Percentiles rank a stretch among this genome's conserved stretches.
Conservation (phyloP, 1,140 invertebrate genomes). For the Ips typographus region DNA sequence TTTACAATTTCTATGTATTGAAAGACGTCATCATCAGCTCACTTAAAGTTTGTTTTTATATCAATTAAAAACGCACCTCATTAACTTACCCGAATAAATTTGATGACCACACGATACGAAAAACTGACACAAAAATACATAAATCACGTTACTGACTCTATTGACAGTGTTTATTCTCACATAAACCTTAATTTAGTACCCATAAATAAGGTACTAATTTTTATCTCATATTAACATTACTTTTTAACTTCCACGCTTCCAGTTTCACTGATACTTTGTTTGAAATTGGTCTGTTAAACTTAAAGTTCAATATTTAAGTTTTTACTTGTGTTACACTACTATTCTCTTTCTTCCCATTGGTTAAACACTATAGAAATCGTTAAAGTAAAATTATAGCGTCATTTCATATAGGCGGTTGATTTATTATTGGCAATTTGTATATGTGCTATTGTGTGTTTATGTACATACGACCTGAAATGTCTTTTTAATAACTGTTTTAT, state of each 20-base stretch:
- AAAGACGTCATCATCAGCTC: too few species aligned
- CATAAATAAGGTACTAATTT: slow-evolving; percentile 29
- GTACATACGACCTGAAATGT: slow-evolving; percentile 25
- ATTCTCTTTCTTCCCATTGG: too few species aligned
- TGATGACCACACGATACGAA: not conserved
- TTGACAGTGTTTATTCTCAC: slow-evolving; percentile 13
- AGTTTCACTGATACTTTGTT: too few species aligned
- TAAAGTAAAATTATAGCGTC: slow-evolving; percentile 25
- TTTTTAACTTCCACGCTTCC: too few species aligned
- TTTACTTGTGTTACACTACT: too few species aligned
- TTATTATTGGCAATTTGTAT: slow-evolving; percentile 26
- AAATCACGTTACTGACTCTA: not conserved
- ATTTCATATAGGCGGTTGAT: slow-evolving; percentile 24
- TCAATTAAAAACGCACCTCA: too few species aligned
- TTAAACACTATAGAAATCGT: not conserved
- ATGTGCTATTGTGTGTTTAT: slow-evolving; percentile 25
- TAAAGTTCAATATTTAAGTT: too few species aligned
- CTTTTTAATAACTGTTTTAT: slow-evolving; percentile 36
- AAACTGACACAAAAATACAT: slow-evolving; percentile 2
- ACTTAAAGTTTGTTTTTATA: too few species aligned
- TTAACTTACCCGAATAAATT: not conserved
- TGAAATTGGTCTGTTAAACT: too few species aligned
- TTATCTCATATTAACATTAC: slow-evolving; percentile 23
- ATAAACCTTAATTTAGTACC: slow-evolving; percentile 23
- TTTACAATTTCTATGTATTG: too few species aligned